Percentiles rank a stretch among this genome's conserved stretches.
Conservation (phyloP, 92 coral and sea anemone genomes). For the Scolanthus callimorphus region DNA sequence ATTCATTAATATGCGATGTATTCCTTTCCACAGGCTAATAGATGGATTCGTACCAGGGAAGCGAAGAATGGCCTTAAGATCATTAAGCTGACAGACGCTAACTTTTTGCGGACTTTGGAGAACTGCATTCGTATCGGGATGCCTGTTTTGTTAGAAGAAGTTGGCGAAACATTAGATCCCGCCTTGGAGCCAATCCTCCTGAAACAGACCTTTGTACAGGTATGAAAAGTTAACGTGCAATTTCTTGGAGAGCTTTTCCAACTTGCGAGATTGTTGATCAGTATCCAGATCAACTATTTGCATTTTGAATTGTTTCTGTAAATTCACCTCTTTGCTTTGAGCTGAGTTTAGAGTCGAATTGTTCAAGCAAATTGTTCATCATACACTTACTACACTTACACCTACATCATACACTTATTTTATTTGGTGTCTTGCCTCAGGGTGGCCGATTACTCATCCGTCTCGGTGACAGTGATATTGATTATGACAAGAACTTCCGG, state of each 20-base stretch:
- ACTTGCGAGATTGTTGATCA: no score
- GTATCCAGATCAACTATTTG: no score
- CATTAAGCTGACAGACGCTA: slow-evolving; percentile 93
- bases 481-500: slow-evolving; percentile 98
- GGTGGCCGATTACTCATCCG: slow-evolving; percentile 96
- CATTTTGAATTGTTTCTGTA: no score
- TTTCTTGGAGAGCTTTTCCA: no score
- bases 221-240: slow-evolving; percentile 11
- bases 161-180: slow-evolving; percentile 95
- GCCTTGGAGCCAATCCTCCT: slow-evolving; percentile 93
- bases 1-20: background rate
- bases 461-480: slow-evolving; percentile 98
- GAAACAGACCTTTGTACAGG: slow-evolving; percentile 97
- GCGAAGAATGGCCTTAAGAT: slow-evolving; percentile 96
- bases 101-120: slow-evolving; percentile 95
- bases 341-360: no score
- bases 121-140: slow-evolving; percentile 98
- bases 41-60: slow-evolving; percentile 97
- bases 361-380: no score
- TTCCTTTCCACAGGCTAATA: slow-evolving; percentile 61
- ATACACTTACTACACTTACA: no score
- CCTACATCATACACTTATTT: no score
- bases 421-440: no score
- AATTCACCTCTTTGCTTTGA: no score
- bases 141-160: slow-evolving; percentile 98